phyloP scores from a whole-genome alignment of 2,888 invertebrate species.

The Ecdyonurus torrentis region DNA sequence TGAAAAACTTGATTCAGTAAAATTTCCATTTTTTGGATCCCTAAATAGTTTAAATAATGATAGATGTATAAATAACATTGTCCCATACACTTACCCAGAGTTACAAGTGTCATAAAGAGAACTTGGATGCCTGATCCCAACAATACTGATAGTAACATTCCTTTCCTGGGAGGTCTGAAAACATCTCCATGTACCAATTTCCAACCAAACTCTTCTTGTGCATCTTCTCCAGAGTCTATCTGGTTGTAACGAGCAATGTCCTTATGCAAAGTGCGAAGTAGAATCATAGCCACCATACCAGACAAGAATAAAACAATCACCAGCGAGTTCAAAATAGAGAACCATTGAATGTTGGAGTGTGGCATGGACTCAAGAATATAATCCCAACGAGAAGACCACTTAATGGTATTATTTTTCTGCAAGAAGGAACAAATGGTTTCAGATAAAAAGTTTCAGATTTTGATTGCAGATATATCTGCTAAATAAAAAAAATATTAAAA shows the following conservation, averaged over 20 bases:
- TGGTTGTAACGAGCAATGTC: conserved; percentile 98
- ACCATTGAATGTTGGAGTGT: conserved; percentile 98
- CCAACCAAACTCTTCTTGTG: conserved; percentile 71
- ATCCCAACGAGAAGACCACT: conserved; percentile 99
- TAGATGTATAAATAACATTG: neutral
- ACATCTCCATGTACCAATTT: conserved; percentile 46
- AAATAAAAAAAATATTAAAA: neutral
- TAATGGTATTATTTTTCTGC: conserved; percentile 57
- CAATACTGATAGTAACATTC: conserved; percentile 89
- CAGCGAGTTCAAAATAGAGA: conserved; percentile 92
- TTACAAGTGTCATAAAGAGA: conserved; percentile 89
- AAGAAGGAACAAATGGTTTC: conserved; percentile 13
- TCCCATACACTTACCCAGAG: conserved; percentile 43
- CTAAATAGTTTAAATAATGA: too few relatives aligned
- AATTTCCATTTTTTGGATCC: too few relatives aligned
- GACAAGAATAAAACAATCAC: conserved; percentile 94
- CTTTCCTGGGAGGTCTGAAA: conserved; percentile 56
- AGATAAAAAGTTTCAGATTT: neutral
- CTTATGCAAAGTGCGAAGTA: conserved; percentile 89
- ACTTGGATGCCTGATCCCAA: conserved; percentile 96
- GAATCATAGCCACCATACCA: conserved; percentile 99
- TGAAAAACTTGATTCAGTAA: too few relatives aligned
- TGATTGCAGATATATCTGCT: neutral
- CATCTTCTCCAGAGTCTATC: conserved; percentile 38
- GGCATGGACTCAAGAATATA: conserved; percentile 97